Percentiles rank a stretch among this genome's conserved stretches.
Conservation (phyloP, 1,140 invertebrate species). For the Maniola jurtina region DNA sequence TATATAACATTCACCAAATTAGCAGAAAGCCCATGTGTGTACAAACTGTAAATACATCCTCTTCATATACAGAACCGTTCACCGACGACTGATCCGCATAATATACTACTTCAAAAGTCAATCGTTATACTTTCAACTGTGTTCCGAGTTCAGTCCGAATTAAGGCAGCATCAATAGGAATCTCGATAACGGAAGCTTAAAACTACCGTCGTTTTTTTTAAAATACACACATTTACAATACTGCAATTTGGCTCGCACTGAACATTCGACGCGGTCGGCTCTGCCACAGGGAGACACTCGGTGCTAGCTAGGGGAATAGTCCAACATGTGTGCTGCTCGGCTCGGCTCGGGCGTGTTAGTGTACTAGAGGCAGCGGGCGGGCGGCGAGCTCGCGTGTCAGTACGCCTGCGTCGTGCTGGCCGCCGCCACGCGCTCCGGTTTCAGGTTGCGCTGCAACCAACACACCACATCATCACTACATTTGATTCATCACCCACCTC, state of each 20-base stretch:
- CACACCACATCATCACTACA: not conserved
- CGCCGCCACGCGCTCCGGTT: slow-evolving; percentile 62
- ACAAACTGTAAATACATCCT: slow-evolving; percentile 13
- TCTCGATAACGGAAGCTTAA: slow-evolving; percentile 30
- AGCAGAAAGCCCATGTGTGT: slow-evolving; percentile 40
- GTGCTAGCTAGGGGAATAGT: slow-evolving; percentile 13
- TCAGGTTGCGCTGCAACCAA: slow-evolving; percentile 61
- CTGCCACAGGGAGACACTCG: slow-evolving; percentile 10
- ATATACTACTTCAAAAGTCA: slow-evolving; percentile 1
- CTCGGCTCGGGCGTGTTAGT: not conserved
- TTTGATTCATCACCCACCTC: too few species aligned
- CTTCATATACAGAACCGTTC: slow-evolving; percentile 24
- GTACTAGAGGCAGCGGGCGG: slow-evolving; percentile 60
- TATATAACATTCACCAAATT: slow-evolving; percentile 37
- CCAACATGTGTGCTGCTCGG: slow-evolving; percentile 8
- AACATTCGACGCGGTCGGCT: not conserved
- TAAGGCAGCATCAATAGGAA: slow-evolving; percentile 44
- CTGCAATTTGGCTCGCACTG: slow-evolving; percentile 37
- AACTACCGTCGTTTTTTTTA: slow-evolving; percentile 13
- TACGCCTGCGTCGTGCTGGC: slow-evolving; percentile 73
- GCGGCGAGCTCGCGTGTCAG: slow-evolving; percentile 64
- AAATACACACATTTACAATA: slow-evolving; percentile 43
- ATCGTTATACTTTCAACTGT: slow-evolving; percentile 7
- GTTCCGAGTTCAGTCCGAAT: slow-evolving; percentile 18
- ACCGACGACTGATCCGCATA: slow-evolving; percentile 6